Evolutionary conservation across 1,140 invertebrate genomes (phyloP).

Genomic region (Sweltsa coloradensis): DNA sequence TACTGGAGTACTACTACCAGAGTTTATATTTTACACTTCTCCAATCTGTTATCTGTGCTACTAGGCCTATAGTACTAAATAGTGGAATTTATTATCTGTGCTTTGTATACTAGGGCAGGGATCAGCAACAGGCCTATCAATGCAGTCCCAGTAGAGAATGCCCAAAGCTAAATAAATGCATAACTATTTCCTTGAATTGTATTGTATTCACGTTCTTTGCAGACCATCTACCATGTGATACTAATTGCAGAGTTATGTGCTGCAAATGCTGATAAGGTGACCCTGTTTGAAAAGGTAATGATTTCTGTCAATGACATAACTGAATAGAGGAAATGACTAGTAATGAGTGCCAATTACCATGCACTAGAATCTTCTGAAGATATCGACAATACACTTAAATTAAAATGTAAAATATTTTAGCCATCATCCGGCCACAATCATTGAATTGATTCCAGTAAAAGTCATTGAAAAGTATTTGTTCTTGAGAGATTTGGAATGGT

Average conservation of each 20-base stretch:
- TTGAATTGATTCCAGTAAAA: no score
- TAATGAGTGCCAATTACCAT: neutral
- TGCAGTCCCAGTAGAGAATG: conserved; percentile 9
- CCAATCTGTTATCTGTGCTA: no score
- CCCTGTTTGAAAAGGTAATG: conserved; percentile 41
- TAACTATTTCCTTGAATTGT: neutral
- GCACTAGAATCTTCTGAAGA: neutral
- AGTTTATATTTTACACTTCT: no score
- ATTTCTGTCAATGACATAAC: conserved; percentile 3
- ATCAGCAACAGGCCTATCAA: no score
- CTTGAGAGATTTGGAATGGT: no score
- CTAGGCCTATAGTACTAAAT: no score
- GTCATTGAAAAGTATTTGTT: no score
- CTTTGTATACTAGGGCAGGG: no score
- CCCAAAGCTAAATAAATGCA: conserved; percentile 6
- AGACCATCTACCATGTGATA: conserved; percentile 52
- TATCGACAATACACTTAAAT: neutral
- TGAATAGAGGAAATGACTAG: conserved; percentile 1
- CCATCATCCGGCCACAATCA: no score
- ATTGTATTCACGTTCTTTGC: conserved; percentile 22
- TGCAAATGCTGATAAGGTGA: conserved; percentile 27
- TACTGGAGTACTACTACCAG: no score
- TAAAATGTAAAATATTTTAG: neutral
- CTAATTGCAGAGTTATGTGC: conserved; percentile 49
- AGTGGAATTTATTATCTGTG: no score